These are phyloP conservation scores for Musca domestica DNA, from an alignment of 1,140 invertebrate species.

Conservation along the genomic window DNA sequence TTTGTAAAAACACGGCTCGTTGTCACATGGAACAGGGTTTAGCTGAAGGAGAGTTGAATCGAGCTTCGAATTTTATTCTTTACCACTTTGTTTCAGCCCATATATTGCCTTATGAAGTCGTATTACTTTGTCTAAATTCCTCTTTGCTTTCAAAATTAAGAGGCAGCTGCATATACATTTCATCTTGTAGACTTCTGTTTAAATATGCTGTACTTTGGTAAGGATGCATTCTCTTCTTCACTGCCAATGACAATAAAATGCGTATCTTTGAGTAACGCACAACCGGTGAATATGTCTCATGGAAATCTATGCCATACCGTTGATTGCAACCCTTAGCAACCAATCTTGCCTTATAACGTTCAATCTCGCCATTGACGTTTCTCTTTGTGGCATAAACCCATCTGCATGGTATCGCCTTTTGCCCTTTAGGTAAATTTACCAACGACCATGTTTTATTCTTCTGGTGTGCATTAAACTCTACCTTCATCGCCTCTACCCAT, in stretches of 20 bases:
- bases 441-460: too few relatives aligned
- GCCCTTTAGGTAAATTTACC: too few relatives aligned
- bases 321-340: slow-evolving; percentile 53
- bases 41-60: not conserved
- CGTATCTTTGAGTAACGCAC: slow-evolving; percentile 43
- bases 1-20: too few relatives aligned
- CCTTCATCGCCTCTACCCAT: too few relatives aligned
- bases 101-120: slow-evolving; percentile 17
- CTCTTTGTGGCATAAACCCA: too few relatives aligned
- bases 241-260: slow-evolving; percentile 42
- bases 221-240: slow-evolving; percentile 34
- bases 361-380: too few relatives aligned
- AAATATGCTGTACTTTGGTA: slow-evolving; percentile 54
- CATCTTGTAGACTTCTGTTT: slow-evolving; percentile 52
- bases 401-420: too few relatives aligned
- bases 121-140: not conserved
- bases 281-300: slow-evolving; percentile 49
- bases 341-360: slow-evolving; percentile 50
- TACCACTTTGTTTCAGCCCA: slow-evolving; percentile 15
- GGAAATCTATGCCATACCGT: slow-evolving; percentile 47
- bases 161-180: slow-evolving; percentile 28
- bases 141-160: slow-evolving; percentile 5
- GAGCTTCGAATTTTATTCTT: not conserved
- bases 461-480: too few relatives aligned
- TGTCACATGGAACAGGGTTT: not conserved